A percentile compares a stretch with the other conserved stretches of the same genome.
phyloP scores from a whole-genome alignment of 2,113 vertebrate genomes.

The Fulica atra region DNA sequence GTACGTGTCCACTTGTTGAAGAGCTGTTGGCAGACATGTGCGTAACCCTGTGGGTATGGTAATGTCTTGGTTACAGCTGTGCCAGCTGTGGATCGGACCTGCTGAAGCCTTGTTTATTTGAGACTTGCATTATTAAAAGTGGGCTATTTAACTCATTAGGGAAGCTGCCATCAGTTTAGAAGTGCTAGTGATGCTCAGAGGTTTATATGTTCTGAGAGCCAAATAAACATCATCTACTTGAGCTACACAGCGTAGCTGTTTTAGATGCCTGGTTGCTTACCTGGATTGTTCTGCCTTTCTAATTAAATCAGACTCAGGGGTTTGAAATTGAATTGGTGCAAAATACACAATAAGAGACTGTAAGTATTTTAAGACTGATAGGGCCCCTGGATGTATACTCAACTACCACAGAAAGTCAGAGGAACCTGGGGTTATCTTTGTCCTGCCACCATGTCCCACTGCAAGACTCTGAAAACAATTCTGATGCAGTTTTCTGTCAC shows the following conservation, averaged over 20 bases:
- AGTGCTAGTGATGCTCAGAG: neutral
- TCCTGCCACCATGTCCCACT: neutral
- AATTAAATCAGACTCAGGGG: constrained; percentile 30
- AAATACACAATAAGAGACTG: neutral
- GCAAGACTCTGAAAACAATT: neutral
- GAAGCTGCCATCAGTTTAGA: neutral
- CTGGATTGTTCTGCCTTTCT: neutral
- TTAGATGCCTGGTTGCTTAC: constrained; percentile 9
- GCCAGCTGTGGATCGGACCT: neutral
- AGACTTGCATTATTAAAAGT: neutral
- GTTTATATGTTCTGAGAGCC: neutral
- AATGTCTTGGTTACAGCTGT: neutral
- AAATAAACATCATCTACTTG: neutral
- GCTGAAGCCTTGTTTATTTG: neutral
- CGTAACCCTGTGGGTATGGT: neutral
- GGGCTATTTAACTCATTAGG: neutral
- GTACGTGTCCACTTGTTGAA: rapidly evolving
- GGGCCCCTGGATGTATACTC: neutral
- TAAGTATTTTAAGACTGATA: neutral
- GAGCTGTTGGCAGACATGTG: rapidly evolving
- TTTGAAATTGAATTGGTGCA: neutral
- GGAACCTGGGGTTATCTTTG: neutral
- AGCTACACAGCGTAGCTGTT: neutral
- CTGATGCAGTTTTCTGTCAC: neutral
- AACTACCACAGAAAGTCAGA: neutral